Conservation (phyloP, 2,113 vertebrate species). For the Ophiodon elongatus region DNA sequence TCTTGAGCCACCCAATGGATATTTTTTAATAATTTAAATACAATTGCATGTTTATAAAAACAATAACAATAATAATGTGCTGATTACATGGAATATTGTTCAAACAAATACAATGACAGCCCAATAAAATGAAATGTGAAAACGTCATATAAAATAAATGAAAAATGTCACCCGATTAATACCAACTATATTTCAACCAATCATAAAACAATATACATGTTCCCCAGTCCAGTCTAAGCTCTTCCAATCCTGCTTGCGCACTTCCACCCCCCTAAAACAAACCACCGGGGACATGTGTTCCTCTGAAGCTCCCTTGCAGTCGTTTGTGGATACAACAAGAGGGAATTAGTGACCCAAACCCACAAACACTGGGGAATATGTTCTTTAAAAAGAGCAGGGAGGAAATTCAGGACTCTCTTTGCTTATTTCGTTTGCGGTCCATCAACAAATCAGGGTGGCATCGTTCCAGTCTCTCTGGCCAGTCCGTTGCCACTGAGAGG, state of each 20-base stretch:
- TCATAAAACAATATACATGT: neutral
- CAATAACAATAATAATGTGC: neutral
- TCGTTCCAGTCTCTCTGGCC: neutral
- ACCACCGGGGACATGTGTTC: neutral
- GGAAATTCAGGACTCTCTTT: neutral
- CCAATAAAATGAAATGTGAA: neutral
- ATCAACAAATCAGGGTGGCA: neutral
- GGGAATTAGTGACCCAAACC: slow-evolving; percentile 11
- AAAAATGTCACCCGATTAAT: neutral
- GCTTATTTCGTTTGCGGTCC: neutral
- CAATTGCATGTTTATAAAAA: neutral
- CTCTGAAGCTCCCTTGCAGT: slow-evolving; percentile 9
- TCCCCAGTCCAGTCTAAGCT: neutral
- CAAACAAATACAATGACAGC: neutral
- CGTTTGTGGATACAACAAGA: neutral
- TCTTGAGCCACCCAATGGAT: neutral
- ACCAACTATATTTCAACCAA: neutral
- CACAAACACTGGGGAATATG: neutral
- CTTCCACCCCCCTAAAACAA: neutral
- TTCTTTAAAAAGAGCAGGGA: neutral
- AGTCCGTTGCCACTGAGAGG: too few species aligned
- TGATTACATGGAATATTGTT: neutral
- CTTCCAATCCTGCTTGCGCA: neutral
- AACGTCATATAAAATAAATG: neutral
- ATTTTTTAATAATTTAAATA: neutral